These are phyloP conservation scores for Rhineura floridana DNA, from an alignment of 2,113 vertebrate species.

Conservation along the genomic window DNA sequence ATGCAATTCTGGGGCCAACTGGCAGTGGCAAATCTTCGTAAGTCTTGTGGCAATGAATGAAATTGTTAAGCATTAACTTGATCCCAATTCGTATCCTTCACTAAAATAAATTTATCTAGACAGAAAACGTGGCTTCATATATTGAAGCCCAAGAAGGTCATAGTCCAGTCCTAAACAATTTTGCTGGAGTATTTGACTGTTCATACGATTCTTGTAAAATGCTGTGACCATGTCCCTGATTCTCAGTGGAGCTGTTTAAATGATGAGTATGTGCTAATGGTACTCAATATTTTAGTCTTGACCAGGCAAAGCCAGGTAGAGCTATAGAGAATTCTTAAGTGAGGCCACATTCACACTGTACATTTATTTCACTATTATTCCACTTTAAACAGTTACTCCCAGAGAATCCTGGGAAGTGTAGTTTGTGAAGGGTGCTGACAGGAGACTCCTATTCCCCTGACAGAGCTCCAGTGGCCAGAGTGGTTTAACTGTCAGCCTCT, in stretches of 20 bases:
- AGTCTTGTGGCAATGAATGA: conserved; percentile 70
- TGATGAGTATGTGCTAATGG: no score
- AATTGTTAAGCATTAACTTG: background rate
- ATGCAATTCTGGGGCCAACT: conserved; percentile 94
- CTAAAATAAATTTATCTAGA: background rate
- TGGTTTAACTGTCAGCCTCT: no score
- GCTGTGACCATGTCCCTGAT: background rate
- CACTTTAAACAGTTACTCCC: no score
- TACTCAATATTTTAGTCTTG: background rate
- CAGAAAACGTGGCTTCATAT: background rate
- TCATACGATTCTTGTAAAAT: background rate
- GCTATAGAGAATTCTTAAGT: no score
- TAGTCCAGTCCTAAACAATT: background rate
- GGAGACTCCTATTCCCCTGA: no score
- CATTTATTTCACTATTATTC: no score
- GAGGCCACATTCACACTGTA: no score
- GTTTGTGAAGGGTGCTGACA: no score
- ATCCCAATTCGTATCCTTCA: background rate
- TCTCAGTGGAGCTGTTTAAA: background rate
- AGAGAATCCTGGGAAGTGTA: no score
- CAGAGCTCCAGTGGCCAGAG: no score
- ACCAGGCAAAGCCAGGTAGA: background rate
- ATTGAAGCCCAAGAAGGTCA: background rate
- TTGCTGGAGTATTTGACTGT: background rate
- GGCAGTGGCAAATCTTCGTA: conserved; percentile 97